Evolutionary conservation across 1,140 invertebrate species (phyloP), one percentile per base, ranked within the genome.

Genomic region (Sarcophaga bullata): DNA sequence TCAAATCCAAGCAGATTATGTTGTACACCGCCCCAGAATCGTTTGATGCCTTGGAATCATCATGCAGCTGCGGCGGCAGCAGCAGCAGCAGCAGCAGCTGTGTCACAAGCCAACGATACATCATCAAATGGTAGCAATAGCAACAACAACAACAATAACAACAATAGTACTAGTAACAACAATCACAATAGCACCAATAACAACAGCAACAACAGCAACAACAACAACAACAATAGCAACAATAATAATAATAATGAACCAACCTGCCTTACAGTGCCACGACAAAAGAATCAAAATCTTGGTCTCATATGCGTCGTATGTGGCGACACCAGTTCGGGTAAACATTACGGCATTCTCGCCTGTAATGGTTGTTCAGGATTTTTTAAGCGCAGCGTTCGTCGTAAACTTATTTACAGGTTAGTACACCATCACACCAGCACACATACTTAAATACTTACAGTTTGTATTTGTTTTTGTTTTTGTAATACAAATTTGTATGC

Each of bases 301-400:
- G 95, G 95, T 6, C 91, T 96, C 15, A 94, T 95, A 19, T 99
- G 98, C 89, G 96, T 98, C 47, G 98, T 99, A 2, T 99, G 98
- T 87, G 98, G 98, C 0, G 98, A 99, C 88, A 98, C 97, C 1
- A 98, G 97, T 81, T 98, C 96, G 7, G 98, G 98, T 0, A 99
- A 99, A 89, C 98, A 99, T 91, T 99, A 99, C 90, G 98, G 98
- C 0, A 99, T 99, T 84, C 92, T 99, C n/a, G 98, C 98, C 0
- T 99, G 98, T 91, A 99, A 99, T 87, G 98, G 98, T 0, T 99
- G 98, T 92, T 98, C 96, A 75, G 98, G 98, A 4, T 99, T 99
- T 92, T 99, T 99, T 92, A 99, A 99, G 88, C 91, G 98, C 84
- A 98, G 97, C 84, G 98, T 99, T 47, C 92, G 98, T 52, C 93